These are phyloP conservation scores for Tachina grossa DNA, from an alignment of 2,888 invertebrate genomes.

Conservation along the genomic window DNA sequence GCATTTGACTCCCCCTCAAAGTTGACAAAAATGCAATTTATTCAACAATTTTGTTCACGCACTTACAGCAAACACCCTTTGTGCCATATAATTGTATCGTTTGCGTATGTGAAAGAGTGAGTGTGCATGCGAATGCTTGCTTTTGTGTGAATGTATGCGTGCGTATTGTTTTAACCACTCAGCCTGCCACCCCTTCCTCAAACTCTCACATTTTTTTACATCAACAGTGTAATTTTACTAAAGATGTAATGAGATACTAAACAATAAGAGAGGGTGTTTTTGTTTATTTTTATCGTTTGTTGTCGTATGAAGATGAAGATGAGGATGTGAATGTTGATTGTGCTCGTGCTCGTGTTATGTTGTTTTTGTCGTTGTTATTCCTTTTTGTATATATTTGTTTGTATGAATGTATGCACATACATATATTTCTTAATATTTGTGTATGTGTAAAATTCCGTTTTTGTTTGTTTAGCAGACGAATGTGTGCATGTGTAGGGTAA, in stretches of 20 bases:
- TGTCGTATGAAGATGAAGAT: slow-evolving; percentile 2
- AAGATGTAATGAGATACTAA: slow-evolving; percentile 69
- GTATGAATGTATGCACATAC: neutral
- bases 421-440: no score
- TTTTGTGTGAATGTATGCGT: neutral
- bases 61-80: slow-evolving; percentile 52
- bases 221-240: slow-evolving; percentile 53
- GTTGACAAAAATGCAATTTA: slow-evolving; percentile 68
- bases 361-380: slow-evolving; percentile 38
- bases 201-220: slow-evolving; percentile 23
- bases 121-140: neutral
- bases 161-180: slow-evolving; percentile 21
- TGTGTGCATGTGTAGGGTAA: slow-evolving; percentile 22
- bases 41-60: slow-evolving; percentile 68
- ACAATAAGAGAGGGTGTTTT: slow-evolving; percentile 56
- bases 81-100: slow-evolving; percentile 3
- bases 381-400: slow-evolving; percentile 2
- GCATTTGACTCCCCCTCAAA: slow-evolving; percentile 14
- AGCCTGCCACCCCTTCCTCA: neutral
- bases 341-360: neutral
- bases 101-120: neutral
- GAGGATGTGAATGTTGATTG: neutral
- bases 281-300: slow-evolving; percentile 35
- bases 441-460: neutral
- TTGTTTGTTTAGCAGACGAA: slow-evolving; percentile 11